phyloP scores from a whole-genome alignment of 1,140 invertebrate species.

The Calephelis nemesis region DNA sequence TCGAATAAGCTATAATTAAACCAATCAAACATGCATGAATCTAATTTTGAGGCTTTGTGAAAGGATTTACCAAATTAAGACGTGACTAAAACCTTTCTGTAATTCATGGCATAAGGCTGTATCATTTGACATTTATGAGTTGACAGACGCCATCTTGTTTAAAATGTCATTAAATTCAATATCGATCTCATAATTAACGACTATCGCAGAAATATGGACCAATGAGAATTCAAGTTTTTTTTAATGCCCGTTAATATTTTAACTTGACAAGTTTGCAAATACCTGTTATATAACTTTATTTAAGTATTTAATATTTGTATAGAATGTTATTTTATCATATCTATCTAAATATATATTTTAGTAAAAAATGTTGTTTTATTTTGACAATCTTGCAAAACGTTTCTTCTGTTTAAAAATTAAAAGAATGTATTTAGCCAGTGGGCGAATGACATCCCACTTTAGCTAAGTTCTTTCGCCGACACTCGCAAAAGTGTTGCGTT shows the following conservation, averaged over 20 bases:
- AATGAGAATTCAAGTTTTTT: neutral
- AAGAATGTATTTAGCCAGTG: too few relatives aligned
- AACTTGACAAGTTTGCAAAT: conserved; percentile 11
- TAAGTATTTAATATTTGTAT: neutral
- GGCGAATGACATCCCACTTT: too few relatives aligned
- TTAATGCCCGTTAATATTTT: conserved; percentile 9
- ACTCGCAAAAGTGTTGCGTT: too few relatives aligned
- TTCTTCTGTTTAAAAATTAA: too few relatives aligned
- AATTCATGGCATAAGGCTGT: neutral
- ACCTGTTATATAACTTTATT: neutral
- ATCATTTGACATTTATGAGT: conserved; percentile 9
- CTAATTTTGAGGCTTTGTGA: conserved; percentile 1
- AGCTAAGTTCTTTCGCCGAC: too few relatives aligned
- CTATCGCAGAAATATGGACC: neutral
- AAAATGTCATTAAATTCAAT: conserved; percentile 2
- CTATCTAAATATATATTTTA: conserved; percentile 4
- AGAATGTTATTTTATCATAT: neutral
- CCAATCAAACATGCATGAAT: neutral
- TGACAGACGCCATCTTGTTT: conserved; percentile 8
- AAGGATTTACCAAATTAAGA: neutral
- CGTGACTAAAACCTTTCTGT: conserved; percentile 3
- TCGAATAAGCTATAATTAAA: neutral
- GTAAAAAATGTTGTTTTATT: neutral
- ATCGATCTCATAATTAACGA: conserved; percentile 14
- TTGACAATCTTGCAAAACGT: neutral